A percentile compares a stretch with the other conserved stretches of the same genome.
Conservation (phyloP, 2,888 invertebrate species). For the Trilocha varians region DNA sequence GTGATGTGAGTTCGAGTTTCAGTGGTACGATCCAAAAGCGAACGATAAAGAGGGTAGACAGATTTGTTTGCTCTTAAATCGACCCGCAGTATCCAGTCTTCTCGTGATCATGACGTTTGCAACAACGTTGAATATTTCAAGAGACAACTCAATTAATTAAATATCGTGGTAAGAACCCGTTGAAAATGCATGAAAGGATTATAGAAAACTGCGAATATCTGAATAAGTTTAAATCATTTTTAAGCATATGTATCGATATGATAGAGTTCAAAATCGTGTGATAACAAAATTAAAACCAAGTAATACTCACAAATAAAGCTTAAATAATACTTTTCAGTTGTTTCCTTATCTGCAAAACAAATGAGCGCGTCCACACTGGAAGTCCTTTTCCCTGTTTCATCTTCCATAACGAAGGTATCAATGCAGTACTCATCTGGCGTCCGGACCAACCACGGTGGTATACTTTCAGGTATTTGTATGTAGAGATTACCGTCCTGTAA, state of each 20-base stretch:
- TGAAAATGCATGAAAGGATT: too few relatives aligned
- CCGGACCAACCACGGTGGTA: slow-evolving; percentile 30
- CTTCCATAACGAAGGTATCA: slow-evolving; percentile 43
- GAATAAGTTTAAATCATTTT: not conserved
- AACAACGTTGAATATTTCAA: too few relatives aligned
- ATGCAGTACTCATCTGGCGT: slow-evolving; percentile 51
- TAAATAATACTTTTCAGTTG: slow-evolving; percentile 22
- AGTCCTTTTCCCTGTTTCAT: slow-evolving; percentile 14
- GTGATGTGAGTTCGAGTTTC: too few relatives aligned
- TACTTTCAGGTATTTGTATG: slow-evolving; percentile 26
- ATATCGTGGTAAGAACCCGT: too few relatives aligned
- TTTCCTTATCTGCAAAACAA: slow-evolving; percentile 31
- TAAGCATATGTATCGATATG: not conserved
- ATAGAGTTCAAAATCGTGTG: not conserved
- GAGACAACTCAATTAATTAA: too few relatives aligned
- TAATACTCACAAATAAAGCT: slow-evolving; percentile 46
- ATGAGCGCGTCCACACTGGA: slow-evolving; percentile 42
- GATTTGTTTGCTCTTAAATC: too few relatives aligned
- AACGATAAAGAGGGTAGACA: too few relatives aligned
- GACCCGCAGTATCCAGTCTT: too few relatives aligned
- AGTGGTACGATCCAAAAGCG: too few relatives aligned
- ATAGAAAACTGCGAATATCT: too few relatives aligned
- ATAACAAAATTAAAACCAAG: too few relatives aligned
- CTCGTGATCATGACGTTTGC: too few relatives aligned
- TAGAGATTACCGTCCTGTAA: slow-evolving; percentile 49